Evolutionary conservation across 2,113 vertebrate species (phyloP).

Genomic region (Hylia prasina): DNA sequence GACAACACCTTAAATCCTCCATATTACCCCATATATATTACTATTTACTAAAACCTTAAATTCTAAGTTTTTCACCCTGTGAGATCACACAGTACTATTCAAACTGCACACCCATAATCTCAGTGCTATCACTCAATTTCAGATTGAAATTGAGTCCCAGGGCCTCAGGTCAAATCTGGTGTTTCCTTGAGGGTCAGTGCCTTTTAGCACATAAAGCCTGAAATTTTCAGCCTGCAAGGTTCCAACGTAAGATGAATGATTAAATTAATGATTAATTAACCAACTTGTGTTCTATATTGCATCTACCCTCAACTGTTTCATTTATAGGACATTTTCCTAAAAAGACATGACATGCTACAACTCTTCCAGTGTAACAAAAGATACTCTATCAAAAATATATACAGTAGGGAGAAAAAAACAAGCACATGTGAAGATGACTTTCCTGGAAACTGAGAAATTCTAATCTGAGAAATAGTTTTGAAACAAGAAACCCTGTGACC

Average conservation of each 20-base stretch:
- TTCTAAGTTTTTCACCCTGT: neutral
- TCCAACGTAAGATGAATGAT: neutral
- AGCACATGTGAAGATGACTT: neutral
- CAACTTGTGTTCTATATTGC: neutral
- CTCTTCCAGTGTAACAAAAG: neutral
- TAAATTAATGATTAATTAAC: neutral
- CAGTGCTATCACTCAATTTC: neutral
- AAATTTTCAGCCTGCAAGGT: neutral
- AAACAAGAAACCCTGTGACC: neutral
- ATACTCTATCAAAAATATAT: neutral
- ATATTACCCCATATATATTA: neutral
- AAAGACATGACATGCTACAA: neutral
- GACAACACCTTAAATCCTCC: neutral
- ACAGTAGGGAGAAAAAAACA: neutral
- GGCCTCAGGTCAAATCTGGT: neutral
- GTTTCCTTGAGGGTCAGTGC: too few species aligned
- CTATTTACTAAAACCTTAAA: neutral
- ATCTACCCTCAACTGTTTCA: fast-evolving
- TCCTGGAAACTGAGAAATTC: neutral
- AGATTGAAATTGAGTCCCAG: too few species aligned
- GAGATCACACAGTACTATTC: neutral
- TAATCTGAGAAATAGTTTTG: neutral
- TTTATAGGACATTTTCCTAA: neutral
- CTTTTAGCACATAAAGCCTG: neutral
- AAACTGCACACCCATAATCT: neutral